phyloP scores from a whole-genome alignment of 37 sponge, comb jelly and placozoan genomes.

The Ephydatia muelleri region DNA sequence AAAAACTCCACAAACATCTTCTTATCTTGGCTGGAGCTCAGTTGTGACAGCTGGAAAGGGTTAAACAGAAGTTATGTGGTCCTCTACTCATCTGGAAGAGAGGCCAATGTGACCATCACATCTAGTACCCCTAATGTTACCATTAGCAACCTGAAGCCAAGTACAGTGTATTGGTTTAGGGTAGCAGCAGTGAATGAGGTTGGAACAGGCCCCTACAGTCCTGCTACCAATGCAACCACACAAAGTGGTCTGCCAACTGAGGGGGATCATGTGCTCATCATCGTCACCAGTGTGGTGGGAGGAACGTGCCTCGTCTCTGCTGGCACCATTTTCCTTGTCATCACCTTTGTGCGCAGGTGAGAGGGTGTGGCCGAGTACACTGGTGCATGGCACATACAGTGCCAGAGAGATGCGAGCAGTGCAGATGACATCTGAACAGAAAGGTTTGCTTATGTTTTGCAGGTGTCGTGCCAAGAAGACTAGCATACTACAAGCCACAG shows the following conservation, averaged over 20 bases:
- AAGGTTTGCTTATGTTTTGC: no score
- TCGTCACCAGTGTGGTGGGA: neutral
- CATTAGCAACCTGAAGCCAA: constrained; percentile 7
- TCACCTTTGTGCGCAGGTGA: neutral
- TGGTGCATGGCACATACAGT: no score
- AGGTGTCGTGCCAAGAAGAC: neutral
- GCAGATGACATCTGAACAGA: no score
- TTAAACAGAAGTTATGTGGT: neutral
- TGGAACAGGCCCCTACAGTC: constrained; percentile 16
- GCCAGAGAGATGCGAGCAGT: no score
- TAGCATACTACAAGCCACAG: neutral
- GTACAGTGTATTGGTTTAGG: constrained; percentile 7
- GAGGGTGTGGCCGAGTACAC: neutral
- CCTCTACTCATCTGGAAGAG: neutral
- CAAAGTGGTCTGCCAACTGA: neutral
- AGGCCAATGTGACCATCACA: neutral
- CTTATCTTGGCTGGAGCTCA: neutral
- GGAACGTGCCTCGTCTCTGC: neutral
- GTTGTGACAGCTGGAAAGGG: neutral
- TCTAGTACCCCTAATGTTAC: neutral
- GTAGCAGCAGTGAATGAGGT: constrained; percentile 36
- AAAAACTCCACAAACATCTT: neutral
- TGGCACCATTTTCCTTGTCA: neutral
- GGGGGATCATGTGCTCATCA: neutral
- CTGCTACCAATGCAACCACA: neutral